Conservation (phyloP, 37 sponge, comb jelly and placozoan genomes). For the Crambe crambe region DNA sequence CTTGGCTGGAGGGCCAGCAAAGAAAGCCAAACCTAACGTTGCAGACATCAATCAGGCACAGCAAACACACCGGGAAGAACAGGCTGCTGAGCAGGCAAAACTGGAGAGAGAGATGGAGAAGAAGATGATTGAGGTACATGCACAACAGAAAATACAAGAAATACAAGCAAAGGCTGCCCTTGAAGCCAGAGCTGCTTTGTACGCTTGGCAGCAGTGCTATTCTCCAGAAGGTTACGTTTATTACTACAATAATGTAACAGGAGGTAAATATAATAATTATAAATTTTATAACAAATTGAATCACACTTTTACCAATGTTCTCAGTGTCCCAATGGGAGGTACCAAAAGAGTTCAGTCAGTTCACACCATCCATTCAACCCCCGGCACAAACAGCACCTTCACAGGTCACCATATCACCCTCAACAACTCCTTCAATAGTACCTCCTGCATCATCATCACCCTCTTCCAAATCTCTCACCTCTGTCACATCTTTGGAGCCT, state of each 20-base stretch:
- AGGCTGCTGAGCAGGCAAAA: background rate
- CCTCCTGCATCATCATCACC: background rate
- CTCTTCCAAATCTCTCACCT: background rate
- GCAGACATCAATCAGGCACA: background rate
- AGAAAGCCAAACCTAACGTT: background rate
- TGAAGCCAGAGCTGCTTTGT: background rate
- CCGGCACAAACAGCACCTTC: background rate
- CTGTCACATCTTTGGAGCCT: background rate
- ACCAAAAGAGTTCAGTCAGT: slow-evolving; percentile 26
- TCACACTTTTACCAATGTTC: background rate
- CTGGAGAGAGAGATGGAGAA: slow-evolving; percentile 4
- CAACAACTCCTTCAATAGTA: too few relatives aligned
- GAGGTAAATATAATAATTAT: slow-evolving; percentile 46
- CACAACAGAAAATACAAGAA: slow-evolving; percentile 5
- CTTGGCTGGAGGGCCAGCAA: background rate
- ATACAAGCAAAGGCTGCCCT: background rate
- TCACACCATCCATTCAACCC: background rate
- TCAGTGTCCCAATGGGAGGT: slow-evolving; percentile 65
- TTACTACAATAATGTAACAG: slow-evolving; percentile 77
- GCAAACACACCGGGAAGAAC: background rate
- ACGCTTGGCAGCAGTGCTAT: slow-evolving; percentile 47
- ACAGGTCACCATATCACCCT: too few relatives aligned
- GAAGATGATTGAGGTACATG: background rate
- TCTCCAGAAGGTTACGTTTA: slow-evolving; percentile 79
- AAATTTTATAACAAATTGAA: background rate